phyloP scores from a whole-genome alignment of 2,888 invertebrate genomes.

The Girardia tigrina region DNA sequence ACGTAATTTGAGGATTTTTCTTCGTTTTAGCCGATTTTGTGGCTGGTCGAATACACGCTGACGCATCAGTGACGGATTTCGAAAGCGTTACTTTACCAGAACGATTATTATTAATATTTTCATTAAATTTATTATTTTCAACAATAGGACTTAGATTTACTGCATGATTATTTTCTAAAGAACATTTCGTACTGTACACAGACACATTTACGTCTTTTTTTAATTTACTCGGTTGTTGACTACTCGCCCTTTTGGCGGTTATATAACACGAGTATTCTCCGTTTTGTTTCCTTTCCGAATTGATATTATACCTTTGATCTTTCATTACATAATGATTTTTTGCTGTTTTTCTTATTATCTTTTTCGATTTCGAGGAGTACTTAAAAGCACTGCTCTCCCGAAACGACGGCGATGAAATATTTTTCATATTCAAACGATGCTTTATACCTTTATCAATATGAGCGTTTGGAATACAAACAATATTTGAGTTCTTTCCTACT shows the following conservation, averaged over 20 bases:
- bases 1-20: background rate
- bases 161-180: background rate
- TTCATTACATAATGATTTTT: background rate
- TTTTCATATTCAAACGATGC: background rate
- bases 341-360: background rate
- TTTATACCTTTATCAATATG: background rate
- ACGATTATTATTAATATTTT: background rate
- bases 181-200: background rate
- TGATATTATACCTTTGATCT: background rate
- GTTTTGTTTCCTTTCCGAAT: background rate
- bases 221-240: background rate
- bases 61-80: background rate
- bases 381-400: background rate
- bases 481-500: background rate
- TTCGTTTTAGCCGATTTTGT: background rate
- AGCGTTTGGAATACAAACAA: background rate
- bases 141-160: background rate
- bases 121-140: background rate
- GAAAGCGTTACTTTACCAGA: background rate
- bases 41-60: background rate
- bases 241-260: background rate
- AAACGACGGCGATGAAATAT: background rate
- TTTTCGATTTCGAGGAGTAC: background rate
- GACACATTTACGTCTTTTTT: background rate
- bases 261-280: background rate